A percentile compares a stretch with the other conserved stretches of the same genome.
Conservation (phyloP, 2,113 vertebrate species). For the Callorhinus ursinus region DNA sequence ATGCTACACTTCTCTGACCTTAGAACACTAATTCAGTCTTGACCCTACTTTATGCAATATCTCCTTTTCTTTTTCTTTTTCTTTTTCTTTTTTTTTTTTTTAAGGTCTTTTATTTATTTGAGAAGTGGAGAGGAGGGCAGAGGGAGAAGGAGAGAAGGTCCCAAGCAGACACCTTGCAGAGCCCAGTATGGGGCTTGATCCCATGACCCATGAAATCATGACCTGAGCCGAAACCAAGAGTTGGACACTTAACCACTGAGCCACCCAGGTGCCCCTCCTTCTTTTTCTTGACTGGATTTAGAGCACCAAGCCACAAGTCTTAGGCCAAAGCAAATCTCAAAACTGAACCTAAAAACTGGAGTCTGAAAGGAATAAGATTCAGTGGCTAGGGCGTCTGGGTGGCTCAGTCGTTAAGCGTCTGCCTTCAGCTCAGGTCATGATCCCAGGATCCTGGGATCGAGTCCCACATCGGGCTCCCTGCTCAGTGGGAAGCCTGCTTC, state of each 20-base stretch:
- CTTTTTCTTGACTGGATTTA: background rate
- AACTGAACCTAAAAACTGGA: background rate
- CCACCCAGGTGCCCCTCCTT: background rate
- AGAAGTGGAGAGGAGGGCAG: background rate
- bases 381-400: background rate
- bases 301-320: background rate
- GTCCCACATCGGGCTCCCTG: too few species aligned
- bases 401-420: too few species aligned
- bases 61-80: background rate
- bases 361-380: background rate
- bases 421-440: too few species aligned
- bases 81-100: background rate
- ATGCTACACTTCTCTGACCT: background rate
- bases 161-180: background rate
- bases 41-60: background rate
- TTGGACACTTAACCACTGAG: background rate
- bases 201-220: background rate
- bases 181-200: background rate
- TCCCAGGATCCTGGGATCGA: too few species aligned
- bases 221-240: background rate
- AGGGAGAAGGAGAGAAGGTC: background rate
- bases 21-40: background rate
- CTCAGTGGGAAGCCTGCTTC: too few species aligned
- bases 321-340: constrained; percentile 1
- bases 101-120: background rate